phyloP scores from a whole-genome alignment of 2,797 vertebrate species.

The Syngnathus rostellatus region DNA sequence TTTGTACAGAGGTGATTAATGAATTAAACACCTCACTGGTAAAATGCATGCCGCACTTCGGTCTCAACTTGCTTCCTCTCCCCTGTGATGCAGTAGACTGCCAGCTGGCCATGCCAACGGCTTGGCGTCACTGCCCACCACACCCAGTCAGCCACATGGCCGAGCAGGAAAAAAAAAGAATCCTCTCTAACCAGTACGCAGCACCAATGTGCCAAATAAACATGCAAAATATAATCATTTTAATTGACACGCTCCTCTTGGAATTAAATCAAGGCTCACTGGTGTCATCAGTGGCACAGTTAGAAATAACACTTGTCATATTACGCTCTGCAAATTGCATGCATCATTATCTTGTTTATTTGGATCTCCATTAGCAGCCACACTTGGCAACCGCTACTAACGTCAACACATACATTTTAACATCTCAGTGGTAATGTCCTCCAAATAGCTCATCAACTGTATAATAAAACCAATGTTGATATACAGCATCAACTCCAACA shows the following conservation, averaged over 20 bases:
- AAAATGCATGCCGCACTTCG: not conserved
- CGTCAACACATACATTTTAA: not conserved
- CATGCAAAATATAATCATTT: not conserved
- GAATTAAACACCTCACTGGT: not conserved
- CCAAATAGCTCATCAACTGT: not conserved
- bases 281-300: not conserved
- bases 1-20: not conserved
- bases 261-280: not conserved
- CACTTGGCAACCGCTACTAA: not conserved
- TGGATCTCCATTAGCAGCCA: not conserved
- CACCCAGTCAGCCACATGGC: not conserved
- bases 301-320: not conserved
- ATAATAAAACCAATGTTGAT: not conserved
- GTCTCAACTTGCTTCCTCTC: not conserved
- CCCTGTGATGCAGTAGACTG: not conserved
- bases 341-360: not conserved
- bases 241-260: not conserved
- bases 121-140: not conserved
- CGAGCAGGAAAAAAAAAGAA: not conserved
- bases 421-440: not conserved
- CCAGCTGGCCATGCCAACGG: not conserved
- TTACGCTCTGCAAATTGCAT: not conserved
- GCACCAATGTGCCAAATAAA: not conserved
- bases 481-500: not conserved
- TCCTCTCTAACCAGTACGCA: not conserved